Percentiles rank a stretch among this genome's conserved stretches.
Evolutionary conservation across 2,797 vertebrate genomes (phyloP).

Genomic region (Sarcoramphus papa): DNA sequence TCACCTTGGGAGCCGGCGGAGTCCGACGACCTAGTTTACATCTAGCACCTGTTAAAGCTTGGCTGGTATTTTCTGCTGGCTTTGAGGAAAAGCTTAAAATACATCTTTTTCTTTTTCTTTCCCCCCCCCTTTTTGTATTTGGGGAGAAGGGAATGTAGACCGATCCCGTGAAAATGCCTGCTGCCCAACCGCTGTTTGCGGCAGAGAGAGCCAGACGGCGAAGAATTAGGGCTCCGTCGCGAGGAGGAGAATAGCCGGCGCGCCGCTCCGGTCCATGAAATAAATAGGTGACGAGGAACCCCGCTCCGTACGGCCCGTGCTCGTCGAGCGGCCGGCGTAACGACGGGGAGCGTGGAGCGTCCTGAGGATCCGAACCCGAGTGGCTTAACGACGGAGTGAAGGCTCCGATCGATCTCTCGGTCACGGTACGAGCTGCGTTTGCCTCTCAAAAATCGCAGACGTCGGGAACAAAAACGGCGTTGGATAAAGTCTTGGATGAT

Average conservation of each 20-base stretch:
- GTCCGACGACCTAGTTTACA: neutral
- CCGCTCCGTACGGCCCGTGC: neutral
- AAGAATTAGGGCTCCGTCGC: constrained; percentile 52
- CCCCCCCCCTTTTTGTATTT: neutral
- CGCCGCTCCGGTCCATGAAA: neutral
- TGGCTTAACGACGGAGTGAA: neutral
- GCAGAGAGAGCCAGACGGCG: constrained; percentile 42
- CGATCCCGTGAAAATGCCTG: neutral
- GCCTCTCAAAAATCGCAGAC: neutral
- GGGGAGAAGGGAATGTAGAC: constrained; percentile 32
- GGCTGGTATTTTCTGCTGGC: constrained; percentile 15
- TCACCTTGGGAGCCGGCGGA: neutral
- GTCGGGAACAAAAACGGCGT: neutral
- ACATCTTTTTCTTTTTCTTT: neutral
- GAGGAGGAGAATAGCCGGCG: neutral
- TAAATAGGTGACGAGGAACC: neutral
- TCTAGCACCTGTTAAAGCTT: neutral
- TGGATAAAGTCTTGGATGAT: neutral
- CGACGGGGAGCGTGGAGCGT: neutral
- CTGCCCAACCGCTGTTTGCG: neutral
- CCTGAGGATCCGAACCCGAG: neutral
- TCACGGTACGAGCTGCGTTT: neutral
- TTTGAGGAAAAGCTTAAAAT: constrained; percentile 8
- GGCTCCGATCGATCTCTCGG: neutral
- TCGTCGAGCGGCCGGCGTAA: neutral